Percentiles rank a stretch among this genome's conserved stretches.
These are phyloP conservation scores for Fregata magnificens DNA, from an alignment of 2,113 vertebrate genomes.

Conservation along the genomic window DNA sequence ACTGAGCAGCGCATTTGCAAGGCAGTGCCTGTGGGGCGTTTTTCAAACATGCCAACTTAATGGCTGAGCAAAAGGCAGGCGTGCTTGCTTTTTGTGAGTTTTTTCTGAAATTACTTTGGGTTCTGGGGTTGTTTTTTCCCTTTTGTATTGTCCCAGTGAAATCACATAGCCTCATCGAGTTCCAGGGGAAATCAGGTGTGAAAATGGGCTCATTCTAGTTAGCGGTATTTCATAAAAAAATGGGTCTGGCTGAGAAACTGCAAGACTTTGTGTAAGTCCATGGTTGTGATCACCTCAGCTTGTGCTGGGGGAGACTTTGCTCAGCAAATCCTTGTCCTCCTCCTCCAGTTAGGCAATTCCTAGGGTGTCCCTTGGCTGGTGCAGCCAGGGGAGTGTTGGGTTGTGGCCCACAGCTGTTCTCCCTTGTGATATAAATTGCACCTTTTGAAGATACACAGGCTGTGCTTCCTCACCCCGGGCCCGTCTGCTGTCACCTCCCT, in stretches of 20 bases:
- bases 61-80: neutral
- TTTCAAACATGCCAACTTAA: neutral
- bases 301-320: neutral
- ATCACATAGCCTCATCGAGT: rapidly evolving
- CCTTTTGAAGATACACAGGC: neutral
- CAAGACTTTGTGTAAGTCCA: neutral
- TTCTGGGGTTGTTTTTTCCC: neutral
- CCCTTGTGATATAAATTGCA: neutral
- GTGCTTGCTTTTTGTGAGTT: neutral
- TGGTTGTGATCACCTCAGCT: neutral
- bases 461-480: neutral
- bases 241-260: neutral
- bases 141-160: neutral
- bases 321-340: neutral
- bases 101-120: neutral
- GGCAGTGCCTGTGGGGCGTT: neutral
- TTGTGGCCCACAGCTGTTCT: neutral
- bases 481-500: neutral
- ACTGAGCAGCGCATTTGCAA: neutral
- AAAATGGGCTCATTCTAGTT: neutral
- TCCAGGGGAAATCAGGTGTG: neutral
- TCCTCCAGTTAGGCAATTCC: neutral
- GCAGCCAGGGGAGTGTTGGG: neutral
- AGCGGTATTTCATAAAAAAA: neutral
- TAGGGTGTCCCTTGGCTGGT: neutral